These are phyloP conservation scores for Upupa epops DNA, from an alignment of 2,113 vertebrate species.

Conservation along the genomic window DNA sequence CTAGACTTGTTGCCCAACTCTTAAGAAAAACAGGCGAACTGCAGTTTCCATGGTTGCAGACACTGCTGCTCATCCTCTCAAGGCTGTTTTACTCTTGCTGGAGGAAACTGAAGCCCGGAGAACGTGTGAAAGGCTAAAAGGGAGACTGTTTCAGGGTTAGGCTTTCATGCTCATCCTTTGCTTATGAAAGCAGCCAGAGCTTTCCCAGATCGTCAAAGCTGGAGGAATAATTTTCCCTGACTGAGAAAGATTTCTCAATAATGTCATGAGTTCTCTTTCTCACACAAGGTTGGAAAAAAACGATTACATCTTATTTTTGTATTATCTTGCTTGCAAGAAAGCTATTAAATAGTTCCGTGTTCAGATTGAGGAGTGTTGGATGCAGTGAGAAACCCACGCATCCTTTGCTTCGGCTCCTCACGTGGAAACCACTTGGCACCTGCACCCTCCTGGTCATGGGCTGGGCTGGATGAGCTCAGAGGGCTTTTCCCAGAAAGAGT, in stretches of 20 bases:
- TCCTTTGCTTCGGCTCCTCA: neutral
- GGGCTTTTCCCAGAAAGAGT: too few species aligned
- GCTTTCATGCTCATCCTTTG: neutral
- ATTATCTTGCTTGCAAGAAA: too few species aligned
- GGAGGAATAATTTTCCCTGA: neutral
- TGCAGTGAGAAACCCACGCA: neutral
- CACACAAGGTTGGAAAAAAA: neutral
- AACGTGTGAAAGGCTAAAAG: conserved; percentile 29
- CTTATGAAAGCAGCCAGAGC: neutral
- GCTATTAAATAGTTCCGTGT: neutral
- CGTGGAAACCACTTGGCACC: neutral
- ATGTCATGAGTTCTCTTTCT: neutral
- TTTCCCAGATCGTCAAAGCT: neutral
- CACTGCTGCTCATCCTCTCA: conserved; percentile 49
- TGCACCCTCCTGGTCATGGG: too few species aligned
- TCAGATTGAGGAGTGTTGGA: neutral
- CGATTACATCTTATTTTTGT: too few species aligned
- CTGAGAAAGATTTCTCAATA: neutral
- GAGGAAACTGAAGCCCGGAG: neutral
- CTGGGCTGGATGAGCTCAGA: too few species aligned
- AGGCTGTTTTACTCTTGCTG: conserved; percentile 5
- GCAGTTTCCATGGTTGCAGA: conserved; percentile 65
- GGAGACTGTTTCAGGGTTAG: neutral
- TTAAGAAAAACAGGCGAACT: conserved; percentile 47
- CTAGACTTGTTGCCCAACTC: conserved; percentile 32